Conservation (phyloP, 2,888 invertebrate species). For the Ochlodes sylvanus region DNA sequence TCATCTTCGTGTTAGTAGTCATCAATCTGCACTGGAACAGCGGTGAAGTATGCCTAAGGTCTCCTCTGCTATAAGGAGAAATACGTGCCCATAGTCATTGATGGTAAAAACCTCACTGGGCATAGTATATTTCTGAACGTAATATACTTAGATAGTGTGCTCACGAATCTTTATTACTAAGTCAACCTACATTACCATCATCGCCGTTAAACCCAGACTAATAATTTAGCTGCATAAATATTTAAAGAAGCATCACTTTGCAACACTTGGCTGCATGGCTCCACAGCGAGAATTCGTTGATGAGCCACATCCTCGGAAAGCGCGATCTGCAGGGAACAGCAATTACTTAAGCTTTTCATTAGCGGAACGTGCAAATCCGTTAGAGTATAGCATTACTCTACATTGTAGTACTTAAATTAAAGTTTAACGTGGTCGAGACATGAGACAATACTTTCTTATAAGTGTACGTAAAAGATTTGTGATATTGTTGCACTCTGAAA, state of each 20-base stretch:
- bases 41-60: too few relatives aligned
- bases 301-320: slow-evolving; percentile 16
- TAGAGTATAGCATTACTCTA: slow-evolving; percentile 1
- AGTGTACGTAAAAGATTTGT: too few relatives aligned
- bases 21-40: too few relatives aligned
- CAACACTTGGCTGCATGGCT: slow-evolving; percentile 21
- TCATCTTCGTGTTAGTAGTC: too few relatives aligned
- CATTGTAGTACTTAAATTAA: slow-evolving; percentile 1
- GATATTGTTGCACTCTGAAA: too few relatives aligned
- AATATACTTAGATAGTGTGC: not conserved
- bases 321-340: slow-evolving; percentile 17
- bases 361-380: slow-evolving; percentile 23
- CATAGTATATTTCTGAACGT: too few relatives aligned
- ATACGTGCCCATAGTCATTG: too few relatives aligned
- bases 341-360: slow-evolving; percentile 33
- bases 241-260: slow-evolving; percentile 11
- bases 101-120: too few relatives aligned
- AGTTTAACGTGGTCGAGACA: not conserved
- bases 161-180: not conserved
- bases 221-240: slow-evolving; percentile 23
- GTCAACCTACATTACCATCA: not conserved
- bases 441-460: too few relatives aligned
- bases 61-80: too few relatives aligned
- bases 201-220: not conserved
- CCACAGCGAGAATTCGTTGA: slow-evolving; percentile 15